A percentile compares a stretch with the other conserved stretches of the same genome.
Conservation (phyloP, 2,113 vertebrate genomes). For the Benitochromis conjunctus region DNA sequence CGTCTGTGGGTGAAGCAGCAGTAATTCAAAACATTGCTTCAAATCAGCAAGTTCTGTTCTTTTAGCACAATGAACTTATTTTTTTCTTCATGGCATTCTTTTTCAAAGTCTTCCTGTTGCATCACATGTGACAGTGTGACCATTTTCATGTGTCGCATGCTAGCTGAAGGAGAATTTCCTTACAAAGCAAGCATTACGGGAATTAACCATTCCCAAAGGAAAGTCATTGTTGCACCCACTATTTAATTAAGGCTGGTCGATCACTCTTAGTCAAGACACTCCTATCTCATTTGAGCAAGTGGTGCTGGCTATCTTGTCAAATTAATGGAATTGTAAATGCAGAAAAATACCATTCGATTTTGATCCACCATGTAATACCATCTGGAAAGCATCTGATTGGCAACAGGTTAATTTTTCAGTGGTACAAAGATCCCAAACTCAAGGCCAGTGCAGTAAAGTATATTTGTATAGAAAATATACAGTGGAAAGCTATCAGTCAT, state of each 20-base stretch:
- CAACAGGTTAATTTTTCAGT: too few species aligned
- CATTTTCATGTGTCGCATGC: not conserved
- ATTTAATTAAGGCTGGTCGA: not conserved
- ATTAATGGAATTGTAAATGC: not conserved
- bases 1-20: not conserved
- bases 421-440: too few species aligned
- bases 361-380: not conserved
- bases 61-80: not conserved
- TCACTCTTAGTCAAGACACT: not conserved
- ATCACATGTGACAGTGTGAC: not conserved
- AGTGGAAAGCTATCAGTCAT: too few species aligned
- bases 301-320: not conserved
- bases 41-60: slow-evolving; percentile 16
- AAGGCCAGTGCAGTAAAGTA: too few species aligned
- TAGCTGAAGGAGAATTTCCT: not conserved
- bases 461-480: too few species aligned
- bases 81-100: not conserved
- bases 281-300: not conserved
- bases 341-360: not conserved
- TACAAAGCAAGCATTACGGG: not conserved
- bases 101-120: not conserved
- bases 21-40: not conserved
- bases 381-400: not conserved
- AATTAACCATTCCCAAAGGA: not conserved
- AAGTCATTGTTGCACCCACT: not conserved